Base-by-base conservation (phyloP, 2,113 vertebrate genomes). In the Bothrops jararaca region DNA sequence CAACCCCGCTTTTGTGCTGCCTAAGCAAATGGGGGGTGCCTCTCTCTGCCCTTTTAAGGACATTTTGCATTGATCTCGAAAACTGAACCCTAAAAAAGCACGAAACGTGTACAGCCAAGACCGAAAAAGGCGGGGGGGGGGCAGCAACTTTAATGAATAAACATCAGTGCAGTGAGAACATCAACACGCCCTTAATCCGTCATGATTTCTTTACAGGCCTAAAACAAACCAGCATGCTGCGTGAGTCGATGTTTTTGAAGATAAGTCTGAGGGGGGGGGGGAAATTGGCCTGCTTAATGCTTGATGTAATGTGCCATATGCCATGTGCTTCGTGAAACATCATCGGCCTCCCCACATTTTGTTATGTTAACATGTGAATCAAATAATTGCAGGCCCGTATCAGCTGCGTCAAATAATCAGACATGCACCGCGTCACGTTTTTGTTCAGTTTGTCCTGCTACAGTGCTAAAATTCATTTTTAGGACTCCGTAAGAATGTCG, bases 401-500 rank as follows among this genome's bases (percentile, higher is more conserved):
- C 89, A 89, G 45, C 29, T 56, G 1, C 0, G 3, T 91, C 87
- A 94, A 39, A 85, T 91, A 64, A 1, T 54, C 34, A 87, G 22
- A 39, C 12, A 88, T 26, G 11, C 12, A 26, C 4, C 4, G 7
- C 15, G 26, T 5, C 5, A 3, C 1, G 6, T n/a, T 64, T 13
- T 20, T 34, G 2, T 93, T 88, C 85, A 85, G 87, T 87, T 86
- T 13, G 42, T 29, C 80, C 6, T 0, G 0, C n/a, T 6, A 29
- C 52, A 7, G 50, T 94, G 80, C 48, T 89, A 57, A 94, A 93
- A 90, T 87, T 60, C 90, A 85, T 88, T 85, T 93, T 91, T 42
- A 93, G 60, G 86, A 58, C 13, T 23, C 20, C 10, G 57, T 24
- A 54, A 85, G 64, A 89, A 60, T 42, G 29, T 24, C 85, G 45